These are phyloP conservation scores for Eulemur mongoz DNA, from an alignment of 2,797 vertebrate species.

Conservation along the genomic window DNA sequence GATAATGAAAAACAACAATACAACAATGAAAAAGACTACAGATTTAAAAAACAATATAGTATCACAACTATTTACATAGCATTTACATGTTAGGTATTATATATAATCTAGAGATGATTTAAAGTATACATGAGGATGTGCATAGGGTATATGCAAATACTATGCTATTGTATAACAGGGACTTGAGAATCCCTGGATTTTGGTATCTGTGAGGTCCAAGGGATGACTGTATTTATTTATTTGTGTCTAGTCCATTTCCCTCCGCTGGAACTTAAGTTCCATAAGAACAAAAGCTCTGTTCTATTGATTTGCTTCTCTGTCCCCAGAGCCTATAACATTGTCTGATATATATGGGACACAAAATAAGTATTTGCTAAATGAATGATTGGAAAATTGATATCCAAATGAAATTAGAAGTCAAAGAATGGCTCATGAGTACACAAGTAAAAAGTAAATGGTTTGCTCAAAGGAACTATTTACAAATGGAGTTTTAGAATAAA, in stretches of 20 bases:
- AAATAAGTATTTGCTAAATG: not conserved
- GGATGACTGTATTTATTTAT: not conserved
- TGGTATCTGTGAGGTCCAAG: not conserved
- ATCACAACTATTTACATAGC: not conserved
- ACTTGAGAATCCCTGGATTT: not conserved
- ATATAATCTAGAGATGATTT: not conserved
- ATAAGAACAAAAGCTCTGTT: not conserved
- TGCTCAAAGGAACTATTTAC: not conserved
- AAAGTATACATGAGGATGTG: not conserved
- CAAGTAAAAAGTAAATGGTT: not conserved
- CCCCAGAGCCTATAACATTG: not conserved
- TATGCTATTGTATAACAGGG: not conserved
- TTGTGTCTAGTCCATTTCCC: not conserved
- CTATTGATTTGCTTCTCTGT: not conserved
- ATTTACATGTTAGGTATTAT: not conserved
- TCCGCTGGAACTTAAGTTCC: not conserved
- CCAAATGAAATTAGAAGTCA: not conserved
- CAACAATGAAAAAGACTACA: too few relatives aligned
- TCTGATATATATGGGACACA: not conserved
- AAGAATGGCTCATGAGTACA: not conserved
- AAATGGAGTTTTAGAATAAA: not conserved
- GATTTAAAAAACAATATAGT: too few relatives aligned
- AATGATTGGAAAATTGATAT: not conserved
- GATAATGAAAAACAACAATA: too few relatives aligned
- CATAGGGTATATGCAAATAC: not conserved